Evolutionary conservation across 2,797 vertebrate species (phyloP).

Genomic region (Glossophaga mutica): DNA sequence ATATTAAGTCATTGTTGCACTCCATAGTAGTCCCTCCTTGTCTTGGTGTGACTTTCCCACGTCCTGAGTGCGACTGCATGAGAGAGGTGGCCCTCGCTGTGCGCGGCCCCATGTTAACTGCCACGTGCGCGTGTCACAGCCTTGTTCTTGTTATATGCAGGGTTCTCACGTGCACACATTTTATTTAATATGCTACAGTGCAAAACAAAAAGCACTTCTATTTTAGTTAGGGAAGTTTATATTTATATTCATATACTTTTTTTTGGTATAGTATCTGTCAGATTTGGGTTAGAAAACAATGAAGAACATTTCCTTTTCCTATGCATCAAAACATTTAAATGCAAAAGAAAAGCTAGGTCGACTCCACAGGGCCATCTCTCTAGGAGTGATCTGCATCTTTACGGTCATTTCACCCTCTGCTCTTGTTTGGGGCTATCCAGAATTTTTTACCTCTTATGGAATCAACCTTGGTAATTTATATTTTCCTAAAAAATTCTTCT

Average conservation of each 20-base stretch:
- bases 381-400: background rate
- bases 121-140: background rate
- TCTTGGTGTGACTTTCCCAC: background rate
- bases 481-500: background rate
- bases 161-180: background rate
- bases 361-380: background rate
- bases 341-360: background rate
- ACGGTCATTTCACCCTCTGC: background rate
- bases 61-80: background rate
- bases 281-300: conserved; percentile 13
- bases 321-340: background rate
- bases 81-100: background rate
- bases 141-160: background rate
- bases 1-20: background rate
- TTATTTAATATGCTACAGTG: background rate
- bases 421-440: background rate
- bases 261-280: background rate
- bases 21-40: background rate
- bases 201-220: background rate
- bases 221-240: background rate
- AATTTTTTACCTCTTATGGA: background rate
- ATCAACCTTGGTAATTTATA: background rate
- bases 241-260: background rate
- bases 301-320: background rate
- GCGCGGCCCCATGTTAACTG: background rate